Evolutionary conservation across 2,888 invertebrate genomes (phyloP).

Genomic region (Idaea biselata): DNA sequence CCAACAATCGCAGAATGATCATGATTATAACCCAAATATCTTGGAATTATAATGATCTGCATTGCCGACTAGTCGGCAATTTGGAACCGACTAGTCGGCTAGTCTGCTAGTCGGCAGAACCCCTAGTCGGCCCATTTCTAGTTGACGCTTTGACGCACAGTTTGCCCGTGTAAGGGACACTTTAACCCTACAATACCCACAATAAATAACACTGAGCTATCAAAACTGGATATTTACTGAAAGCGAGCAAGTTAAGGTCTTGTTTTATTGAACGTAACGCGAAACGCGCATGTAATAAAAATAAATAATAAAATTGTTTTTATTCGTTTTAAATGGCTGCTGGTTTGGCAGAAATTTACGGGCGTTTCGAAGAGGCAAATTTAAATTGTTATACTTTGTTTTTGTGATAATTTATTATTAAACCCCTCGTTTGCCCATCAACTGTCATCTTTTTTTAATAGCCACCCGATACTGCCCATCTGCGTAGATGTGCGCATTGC

Average conservation of each 20-base stretch:
- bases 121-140: too few species aligned
- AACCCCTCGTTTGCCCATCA: too few species aligned
- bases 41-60: too few species aligned
- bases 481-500: too few species aligned
- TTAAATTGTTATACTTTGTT: background rate
- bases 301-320: conserved; percentile 1
- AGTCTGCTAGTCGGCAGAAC: too few species aligned
- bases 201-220: background rate
- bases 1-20: too few species aligned
- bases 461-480: too few species aligned
- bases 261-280: background rate
- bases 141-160: background rate
- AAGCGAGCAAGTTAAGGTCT: background rate
- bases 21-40: too few species aligned
- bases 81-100: too few species aligned
- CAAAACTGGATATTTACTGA: conserved; percentile 1
- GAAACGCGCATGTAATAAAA: background rate
- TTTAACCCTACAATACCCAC: background rate
- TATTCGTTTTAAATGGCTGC: conserved; percentile 1
- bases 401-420: background rate
- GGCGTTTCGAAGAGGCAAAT: background rate
- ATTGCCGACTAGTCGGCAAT: too few species aligned
- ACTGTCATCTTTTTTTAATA: too few species aligned
- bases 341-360: background rate
- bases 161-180: background rate